Evolutionary conservation across 2,797 vertebrate genomes (phyloP).

Genomic region (Ceryle rudis): DNA sequence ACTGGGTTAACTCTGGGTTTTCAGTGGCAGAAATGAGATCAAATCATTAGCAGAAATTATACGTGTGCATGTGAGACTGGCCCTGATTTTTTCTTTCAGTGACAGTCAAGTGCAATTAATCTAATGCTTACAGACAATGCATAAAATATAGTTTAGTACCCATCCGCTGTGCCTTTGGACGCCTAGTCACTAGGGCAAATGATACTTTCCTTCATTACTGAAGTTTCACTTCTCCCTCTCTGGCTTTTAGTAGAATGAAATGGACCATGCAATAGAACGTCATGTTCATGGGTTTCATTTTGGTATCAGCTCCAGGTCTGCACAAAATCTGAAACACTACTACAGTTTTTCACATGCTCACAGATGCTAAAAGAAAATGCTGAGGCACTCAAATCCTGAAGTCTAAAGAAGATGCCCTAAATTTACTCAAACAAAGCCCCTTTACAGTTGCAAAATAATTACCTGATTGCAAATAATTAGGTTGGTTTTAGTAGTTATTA

Average conservation of each 20-base stretch:
- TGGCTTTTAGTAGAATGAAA: constrained; percentile 21
- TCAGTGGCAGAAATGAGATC: neutral
- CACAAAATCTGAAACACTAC: neutral
- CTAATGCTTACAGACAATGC: neutral
- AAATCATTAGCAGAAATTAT: neutral
- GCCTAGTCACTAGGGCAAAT: neutral
- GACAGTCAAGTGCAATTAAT: neutral
- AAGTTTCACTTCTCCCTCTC: neutral
- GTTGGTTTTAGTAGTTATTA: constrained; percentile 16
- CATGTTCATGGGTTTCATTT: neutral
- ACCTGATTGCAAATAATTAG: constrained; percentile 35
- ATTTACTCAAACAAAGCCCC: neutral
- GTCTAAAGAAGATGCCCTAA: neutral
- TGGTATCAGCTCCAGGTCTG: constrained; percentile 13
- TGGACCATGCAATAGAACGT: constrained; percentile 41
- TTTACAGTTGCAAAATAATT: constrained; percentile 26
- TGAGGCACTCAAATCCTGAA: constrained; percentile 11
- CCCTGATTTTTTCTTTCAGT: neutral
- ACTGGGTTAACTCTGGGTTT: neutral
- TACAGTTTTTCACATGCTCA: neutral
- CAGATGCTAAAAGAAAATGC: neutral
- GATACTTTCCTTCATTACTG: neutral
- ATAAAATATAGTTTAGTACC: neutral
- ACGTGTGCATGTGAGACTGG: neutral
- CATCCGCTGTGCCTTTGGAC: neutral